Percentiles rank a stretch among this genome's conserved stretches.
Evolutionary conservation across 2,888 invertebrate genomes (phyloP).

Genomic region (Hirtodrosophila histrioides): DNA sequence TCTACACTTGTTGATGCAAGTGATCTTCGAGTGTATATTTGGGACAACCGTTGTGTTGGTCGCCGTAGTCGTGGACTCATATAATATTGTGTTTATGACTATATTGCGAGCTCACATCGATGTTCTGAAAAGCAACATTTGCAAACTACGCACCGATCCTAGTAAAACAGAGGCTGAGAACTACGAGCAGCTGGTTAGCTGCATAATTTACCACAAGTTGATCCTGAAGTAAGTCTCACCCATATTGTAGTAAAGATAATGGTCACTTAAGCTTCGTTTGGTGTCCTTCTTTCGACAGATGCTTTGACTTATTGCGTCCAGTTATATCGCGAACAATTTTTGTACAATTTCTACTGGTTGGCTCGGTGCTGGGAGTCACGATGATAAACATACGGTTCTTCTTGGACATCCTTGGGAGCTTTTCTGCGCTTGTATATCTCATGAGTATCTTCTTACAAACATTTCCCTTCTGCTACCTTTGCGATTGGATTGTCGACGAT

Average conservation of each 20-base stretch:
- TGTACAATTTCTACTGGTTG: slow-evolving; percentile 37
- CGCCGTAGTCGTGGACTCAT: slow-evolving; percentile 32
- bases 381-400: slow-evolving; percentile 43
- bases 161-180: slow-evolving; percentile 24
- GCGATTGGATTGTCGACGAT: slow-evolving; percentile 44
- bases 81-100: slow-evolving; percentile 28
- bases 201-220: slow-evolving; percentile 38
- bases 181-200: slow-evolving; percentile 37
- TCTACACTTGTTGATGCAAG: slow-evolving; percentile 29
- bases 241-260: no score
- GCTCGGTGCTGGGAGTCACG: slow-evolving; percentile 34
- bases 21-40: slow-evolving; percentile 34
- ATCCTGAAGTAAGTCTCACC: slow-evolving; percentile 34
- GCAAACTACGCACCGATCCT: slow-evolving; percentile 34
- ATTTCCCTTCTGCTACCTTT: slow-evolving; percentile 52
- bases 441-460: slow-evolving; percentile 38
- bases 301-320: slow-evolving; percentile 44
- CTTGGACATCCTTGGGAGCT: slow-evolving; percentile 29
- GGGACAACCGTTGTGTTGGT: background rate
- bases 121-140: slow-evolving; percentile 34
- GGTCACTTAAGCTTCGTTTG: background rate
- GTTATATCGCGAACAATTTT: slow-evolving; percentile 39
- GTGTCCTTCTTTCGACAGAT: slow-evolving; percentile 18
- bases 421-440: slow-evolving; percentile 34
- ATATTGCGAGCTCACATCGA: slow-evolving; percentile 38